Evolutionary conservation across 92 coral and sea anemone species (phyloP).

Genomic region (Phenganax marumi): DNA sequence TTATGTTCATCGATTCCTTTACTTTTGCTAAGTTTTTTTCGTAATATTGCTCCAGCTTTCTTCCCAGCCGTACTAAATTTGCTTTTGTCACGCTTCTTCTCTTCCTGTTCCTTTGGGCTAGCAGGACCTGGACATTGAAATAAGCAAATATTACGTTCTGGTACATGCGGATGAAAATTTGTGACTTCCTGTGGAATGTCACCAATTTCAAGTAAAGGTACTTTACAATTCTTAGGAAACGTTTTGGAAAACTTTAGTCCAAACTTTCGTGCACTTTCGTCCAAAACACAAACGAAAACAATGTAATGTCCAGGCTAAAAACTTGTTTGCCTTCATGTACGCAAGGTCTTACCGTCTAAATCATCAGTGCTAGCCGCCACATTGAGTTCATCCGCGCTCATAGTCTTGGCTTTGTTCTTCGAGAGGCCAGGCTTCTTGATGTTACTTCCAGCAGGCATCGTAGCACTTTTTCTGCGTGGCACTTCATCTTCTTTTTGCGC

Average conservation of each 20-base stretch:
- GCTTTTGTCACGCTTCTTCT: slow-evolving; percentile 21
- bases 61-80: slow-evolving; percentile 29
- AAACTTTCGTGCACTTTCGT: background rate
- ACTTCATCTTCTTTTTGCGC: background rate
- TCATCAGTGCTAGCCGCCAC: background rate
- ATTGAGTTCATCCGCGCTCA: slow-evolving; percentile 16
- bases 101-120: slow-evolving; percentile 20
- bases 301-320: background rate
- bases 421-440: background rate
- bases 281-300: background rate
- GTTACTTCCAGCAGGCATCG: slow-evolving; percentile 15
- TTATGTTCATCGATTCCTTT: background rate
- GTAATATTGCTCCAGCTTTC: slow-evolving; percentile 31
- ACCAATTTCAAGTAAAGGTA: too few relatives aligned
- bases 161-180: background rate
- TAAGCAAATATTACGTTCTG: background rate
- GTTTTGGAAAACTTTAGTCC: too few relatives aligned
- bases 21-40: background rate
- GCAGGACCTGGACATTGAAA: slow-evolving; percentile 15
- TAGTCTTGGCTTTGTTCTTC: slow-evolving; percentile 25
- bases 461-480: background rate
- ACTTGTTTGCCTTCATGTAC: background rate
- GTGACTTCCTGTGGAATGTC: too few relatives aligned
- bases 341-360: slow-evolving; percentile 6
- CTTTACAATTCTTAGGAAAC: too few relatives aligned